Evolutionary conservation across 2,888 invertebrate genomes (phyloP).

Genomic region (Seira sanloemensis): DNA sequence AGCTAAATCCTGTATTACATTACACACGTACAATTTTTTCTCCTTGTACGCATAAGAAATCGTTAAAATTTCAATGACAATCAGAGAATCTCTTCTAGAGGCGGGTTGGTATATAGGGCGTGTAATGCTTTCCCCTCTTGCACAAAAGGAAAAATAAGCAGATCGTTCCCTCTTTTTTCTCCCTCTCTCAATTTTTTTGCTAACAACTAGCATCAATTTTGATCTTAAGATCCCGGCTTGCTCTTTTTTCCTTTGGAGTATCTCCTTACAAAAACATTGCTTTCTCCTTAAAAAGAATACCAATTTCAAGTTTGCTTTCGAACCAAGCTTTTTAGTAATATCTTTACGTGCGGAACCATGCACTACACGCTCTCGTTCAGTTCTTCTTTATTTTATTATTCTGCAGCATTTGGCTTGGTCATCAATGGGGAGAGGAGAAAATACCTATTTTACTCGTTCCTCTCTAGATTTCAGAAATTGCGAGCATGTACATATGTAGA

Average conservation of each 20-base stretch:
- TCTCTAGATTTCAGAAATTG: neutral
- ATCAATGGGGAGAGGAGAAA: conserved; percentile 3
- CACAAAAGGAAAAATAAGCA: neutral
- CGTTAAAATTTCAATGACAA: conserved; percentile 10
- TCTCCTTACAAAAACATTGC: conserved; percentile 13
- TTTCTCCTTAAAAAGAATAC: conserved; percentile 7
- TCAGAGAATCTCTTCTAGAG: no score
- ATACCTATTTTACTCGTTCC: neutral
- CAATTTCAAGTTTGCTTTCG: neutral
- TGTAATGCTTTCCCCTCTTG: no score
- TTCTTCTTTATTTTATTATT: conserved; percentile 9
- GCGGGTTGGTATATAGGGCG: no score
- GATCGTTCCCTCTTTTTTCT: no score
- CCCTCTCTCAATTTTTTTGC: no score
- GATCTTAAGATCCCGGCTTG: conserved; percentile 9
- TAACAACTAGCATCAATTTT: conserved; percentile 6
- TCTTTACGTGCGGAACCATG: conserved; percentile 1
- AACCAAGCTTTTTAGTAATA: neutral
- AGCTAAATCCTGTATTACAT: neutral
- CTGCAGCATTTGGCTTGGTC: conserved; percentile 14
- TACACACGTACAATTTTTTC: conserved; percentile 15
- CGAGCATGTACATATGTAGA: neutral
- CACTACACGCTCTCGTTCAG: neutral
- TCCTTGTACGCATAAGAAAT: conserved; percentile 5
- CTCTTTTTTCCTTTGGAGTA: neutral